Evolutionary conservation across 2,113 vertebrate species (phyloP), one percentile per base, ranked within the genome.

Genomic region (Nothobranchius furzeri): DNA sequence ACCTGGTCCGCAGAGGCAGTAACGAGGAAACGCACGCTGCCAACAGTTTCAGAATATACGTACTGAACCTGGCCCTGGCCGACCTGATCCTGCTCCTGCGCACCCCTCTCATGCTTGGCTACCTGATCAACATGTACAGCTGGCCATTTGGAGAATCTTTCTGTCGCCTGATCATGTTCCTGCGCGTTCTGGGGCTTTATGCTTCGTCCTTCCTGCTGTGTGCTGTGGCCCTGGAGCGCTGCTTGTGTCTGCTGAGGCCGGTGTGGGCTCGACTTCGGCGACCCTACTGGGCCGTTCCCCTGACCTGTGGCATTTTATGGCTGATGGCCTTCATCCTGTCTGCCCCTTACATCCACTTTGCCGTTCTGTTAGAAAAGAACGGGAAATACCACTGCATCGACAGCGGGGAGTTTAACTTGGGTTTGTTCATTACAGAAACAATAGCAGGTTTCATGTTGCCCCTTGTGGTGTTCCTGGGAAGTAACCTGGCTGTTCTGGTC

Each of bases 11-110:
- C 17, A 70, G 83, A 57, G 81, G 71, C 24, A 78, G 86, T 10
- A 11, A 2, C 2, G 68, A 68, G 10, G 87, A 90, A 64, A 91
- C 87, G 0, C 88, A 90, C 0, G 69, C 88, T 0, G 92, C 92
- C 49, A 90, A 57, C 73, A 93, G 91, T 76, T 94, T 94, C 60
- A 86, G 90, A 0, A 52, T 90, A 9, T 94, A 94, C 1, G 93
- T 94, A 1, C 79, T 94, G 42, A 92, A 94, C 79, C 80, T 94
- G 70, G 91, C 93, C 2, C 12, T 93, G 53, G 90, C 92, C 0
- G 93, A 94, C 77, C 14, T 94, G 73, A 79, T 94, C 50, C 79
- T 94, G 45, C 69, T 94, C n/a, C 62, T 93, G 60, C 85, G 93
- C 2, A 79, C 70, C 0, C 93, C 93, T 0, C 60, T 93, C 20